These are phyloP conservation scores for Trichonephila inaurata DNA, from an alignment of 1,140 invertebrate genomes.

Conservation along the genomic window DNA sequence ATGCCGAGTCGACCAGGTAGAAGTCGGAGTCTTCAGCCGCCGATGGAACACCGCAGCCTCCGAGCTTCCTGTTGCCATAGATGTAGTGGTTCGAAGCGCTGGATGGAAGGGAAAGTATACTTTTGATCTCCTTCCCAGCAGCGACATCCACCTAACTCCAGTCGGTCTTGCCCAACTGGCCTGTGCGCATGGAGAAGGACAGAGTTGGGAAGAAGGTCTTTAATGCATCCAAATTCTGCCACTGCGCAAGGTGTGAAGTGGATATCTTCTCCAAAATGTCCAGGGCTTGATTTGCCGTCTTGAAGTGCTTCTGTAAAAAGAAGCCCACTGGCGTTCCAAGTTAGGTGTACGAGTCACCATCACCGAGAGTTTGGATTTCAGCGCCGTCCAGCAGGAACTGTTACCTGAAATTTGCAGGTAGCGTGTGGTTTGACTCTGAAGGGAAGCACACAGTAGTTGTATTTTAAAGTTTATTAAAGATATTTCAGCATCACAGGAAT, in stretches of 20 bases:
- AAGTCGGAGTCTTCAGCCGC: background rate
- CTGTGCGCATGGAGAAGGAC: background rate
- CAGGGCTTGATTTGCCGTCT: background rate
- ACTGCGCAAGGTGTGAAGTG: background rate
- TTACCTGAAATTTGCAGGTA: no score
- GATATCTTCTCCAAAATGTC: no score
- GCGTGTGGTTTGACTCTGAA: no score
- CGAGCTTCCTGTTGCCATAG: background rate
- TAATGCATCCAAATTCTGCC: slow-evolving; percentile 34
- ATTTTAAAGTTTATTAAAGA: no score
- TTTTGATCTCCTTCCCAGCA: background rate
- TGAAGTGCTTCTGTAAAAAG: rapidly evolving
- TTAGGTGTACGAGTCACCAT: background rate
- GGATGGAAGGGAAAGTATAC: background rate
- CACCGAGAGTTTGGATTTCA: background rate
- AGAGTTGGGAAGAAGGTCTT: slow-evolving; percentile 5
- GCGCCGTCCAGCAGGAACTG: background rate
- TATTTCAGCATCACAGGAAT: no score
- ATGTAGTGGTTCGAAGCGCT: background rate
- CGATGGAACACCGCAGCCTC: background rate
- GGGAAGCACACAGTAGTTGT: no score
- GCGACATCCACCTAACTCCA: no score
- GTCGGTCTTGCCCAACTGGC: background rate
- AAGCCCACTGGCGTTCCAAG: slow-evolving; percentile 10
- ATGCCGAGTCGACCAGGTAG: no score